Evolutionary conservation across 2,888 invertebrate species (phyloP), one percentile per base, ranked within the genome.

Genomic region (Harmothoe impar): DNA sequence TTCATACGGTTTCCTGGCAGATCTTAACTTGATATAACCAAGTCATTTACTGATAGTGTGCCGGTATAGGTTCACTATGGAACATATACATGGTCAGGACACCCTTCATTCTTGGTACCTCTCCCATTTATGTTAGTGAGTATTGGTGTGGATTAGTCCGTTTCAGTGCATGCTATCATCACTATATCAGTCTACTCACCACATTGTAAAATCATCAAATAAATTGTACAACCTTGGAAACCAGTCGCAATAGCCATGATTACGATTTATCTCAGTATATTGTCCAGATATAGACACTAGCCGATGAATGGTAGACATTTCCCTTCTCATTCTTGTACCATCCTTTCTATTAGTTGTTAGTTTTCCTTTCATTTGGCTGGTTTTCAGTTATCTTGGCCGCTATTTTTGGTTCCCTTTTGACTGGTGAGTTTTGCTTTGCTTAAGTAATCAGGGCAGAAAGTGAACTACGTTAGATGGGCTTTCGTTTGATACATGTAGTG

Each of bases 371-470:
- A 25, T 68, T 68, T 89, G 54, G 29, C 51, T 68, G 51, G 54
- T n/a, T 51, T 68, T 89, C 72, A 68, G 78, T 89, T 51, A 43
- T 90, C 78, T 56, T 25, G 35, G 85, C 85, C 54, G 7, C 31
- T 85, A 90, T 90, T 90, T 68, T 90, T 54, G 72, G 77, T 15
- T 52, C 90, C 33, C 81, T 54, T 52, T 85, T 81, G 23, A 89
- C 72, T 89, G 72, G 90, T 90, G 56, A 35, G 54, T 85, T 89
- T 77, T 29, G 25, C 25, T 51, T 51, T n/a, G 72, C 52, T 51
- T 89, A n/a, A 31, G 33, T n/a, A 54, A 25, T 43, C 43, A 7
- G 43, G 43, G 43, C 43, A 43, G 43, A 43, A 43, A 3, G 5
- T 43, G 43, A 10, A 10, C 43, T 7, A 43, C 10, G 43, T 43